Evolutionary conservation across 2,113 vertebrate species (phyloP).

Genomic region (Bagarius yarrelli): DNA sequence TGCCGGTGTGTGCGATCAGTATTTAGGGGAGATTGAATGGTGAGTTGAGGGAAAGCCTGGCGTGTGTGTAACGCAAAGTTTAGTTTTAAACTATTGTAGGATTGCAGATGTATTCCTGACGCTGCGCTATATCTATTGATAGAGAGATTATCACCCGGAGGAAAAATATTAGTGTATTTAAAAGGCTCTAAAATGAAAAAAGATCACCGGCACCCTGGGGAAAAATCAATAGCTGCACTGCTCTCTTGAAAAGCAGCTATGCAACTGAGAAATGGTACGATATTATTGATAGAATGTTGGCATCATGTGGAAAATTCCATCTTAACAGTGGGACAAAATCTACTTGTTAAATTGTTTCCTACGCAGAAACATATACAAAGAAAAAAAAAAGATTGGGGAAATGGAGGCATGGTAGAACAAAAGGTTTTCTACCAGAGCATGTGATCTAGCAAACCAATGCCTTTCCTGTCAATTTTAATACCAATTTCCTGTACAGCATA

Average conservation of each 20-base stretch:
- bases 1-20: too few relatives aligned
- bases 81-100: not conserved
- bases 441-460: not conserved
- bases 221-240: constrained; percentile 36
- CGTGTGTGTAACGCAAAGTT: too few relatives aligned
- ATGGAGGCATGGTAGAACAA: not conserved
- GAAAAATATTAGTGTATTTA: constrained; percentile 25
- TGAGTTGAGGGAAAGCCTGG: too few relatives aligned
- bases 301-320: constrained; percentile 23
- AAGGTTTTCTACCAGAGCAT: not conserved
- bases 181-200: constrained; percentile 41
- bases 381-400: not conserved
- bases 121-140: constrained; percentile 29
- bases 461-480: not conserved
- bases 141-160: constrained; percentile 23
- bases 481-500: not conserved
- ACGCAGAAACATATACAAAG: not conserved
- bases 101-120: constrained; percentile 4
- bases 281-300: constrained; percentile 9
- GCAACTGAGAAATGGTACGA: not conserved
- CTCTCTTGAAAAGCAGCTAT: constrained; percentile 25
- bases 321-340: not conserved
- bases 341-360: not conserved
- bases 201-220: constrained; percentile 34
- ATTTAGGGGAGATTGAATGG: too few relatives aligned